Evolutionary conservation across 1,140 invertebrate genomes (phyloP).

Genomic region (Cydia amplana): DNA sequence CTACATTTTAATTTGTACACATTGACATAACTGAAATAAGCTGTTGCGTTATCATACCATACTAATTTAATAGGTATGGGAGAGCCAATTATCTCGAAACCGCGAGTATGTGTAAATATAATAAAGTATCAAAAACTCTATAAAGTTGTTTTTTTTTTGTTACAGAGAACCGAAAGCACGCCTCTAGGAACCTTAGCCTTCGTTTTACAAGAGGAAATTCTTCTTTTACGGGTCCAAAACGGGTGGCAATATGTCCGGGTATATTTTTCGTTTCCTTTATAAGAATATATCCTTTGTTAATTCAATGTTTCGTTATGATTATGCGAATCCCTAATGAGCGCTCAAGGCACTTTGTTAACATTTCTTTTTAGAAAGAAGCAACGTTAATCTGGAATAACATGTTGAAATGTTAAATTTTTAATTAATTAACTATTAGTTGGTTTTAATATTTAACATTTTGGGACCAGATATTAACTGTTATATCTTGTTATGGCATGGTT

Average conservation of each 20-base stretch:
- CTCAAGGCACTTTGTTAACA: background rate
- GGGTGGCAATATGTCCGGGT: conserved; percentile 66
- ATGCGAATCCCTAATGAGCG: conserved; percentile 7
- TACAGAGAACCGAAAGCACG: conserved; percentile 54
- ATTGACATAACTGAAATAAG: too few species aligned
- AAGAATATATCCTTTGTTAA: conserved; percentile 15
- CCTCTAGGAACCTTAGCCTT: conserved; percentile 64
- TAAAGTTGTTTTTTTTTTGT: conserved; percentile 29
- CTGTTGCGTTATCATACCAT: too few species aligned
- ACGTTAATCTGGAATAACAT: background rate
- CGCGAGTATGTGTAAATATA: too few species aligned
- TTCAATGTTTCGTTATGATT: conserved; percentile 21
- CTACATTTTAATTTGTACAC: too few species aligned
- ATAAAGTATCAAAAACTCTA: too few species aligned
- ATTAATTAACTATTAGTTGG: too few species aligned
- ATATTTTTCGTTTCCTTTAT: conserved; percentile 38
- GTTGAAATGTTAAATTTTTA: too few species aligned
- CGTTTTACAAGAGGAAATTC: conserved; percentile 57
- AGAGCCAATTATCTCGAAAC: too few species aligned
- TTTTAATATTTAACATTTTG: too few species aligned
- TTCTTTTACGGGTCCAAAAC: conserved; percentile 58
- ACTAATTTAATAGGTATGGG: too few species aligned
- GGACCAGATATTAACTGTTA: too few species aligned
- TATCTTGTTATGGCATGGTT: too few species aligned
- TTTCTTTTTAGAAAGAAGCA: background rate